These are phyloP conservation scores for Petrosia ficiformis DNA, from an alignment of 37 sponge, comb jelly and placozoan species.

Conservation along the genomic window DNA sequence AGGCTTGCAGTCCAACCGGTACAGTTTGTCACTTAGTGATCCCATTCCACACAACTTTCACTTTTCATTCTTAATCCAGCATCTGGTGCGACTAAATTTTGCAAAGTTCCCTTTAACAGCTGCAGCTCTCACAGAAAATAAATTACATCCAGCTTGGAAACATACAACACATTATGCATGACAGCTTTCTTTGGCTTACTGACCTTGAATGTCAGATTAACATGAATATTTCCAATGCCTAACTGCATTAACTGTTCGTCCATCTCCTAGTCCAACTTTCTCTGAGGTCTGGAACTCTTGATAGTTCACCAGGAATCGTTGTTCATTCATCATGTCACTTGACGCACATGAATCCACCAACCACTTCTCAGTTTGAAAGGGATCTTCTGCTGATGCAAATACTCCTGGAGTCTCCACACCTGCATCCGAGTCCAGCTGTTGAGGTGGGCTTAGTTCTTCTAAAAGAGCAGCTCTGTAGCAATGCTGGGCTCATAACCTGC, in stretches of 20 bases:
- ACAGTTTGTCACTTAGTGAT: slow-evolving; percentile 23
- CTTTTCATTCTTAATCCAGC: slow-evolving; percentile 28
- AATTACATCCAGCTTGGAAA: slow-evolving; percentile 24
- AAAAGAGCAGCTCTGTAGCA: too few relatives aligned
- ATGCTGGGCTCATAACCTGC: too few relatives aligned
- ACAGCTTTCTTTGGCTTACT: slow-evolving; percentile 19
- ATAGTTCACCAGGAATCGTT: slow-evolving; percentile 23
- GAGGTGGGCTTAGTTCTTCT: too few relatives aligned
- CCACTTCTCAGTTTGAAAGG: slow-evolving; percentile 6
- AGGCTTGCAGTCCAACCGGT: slow-evolving; percentile 15
- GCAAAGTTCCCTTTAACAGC: slow-evolving; percentile 18
- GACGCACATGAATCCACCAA: slow-evolving; percentile 53
- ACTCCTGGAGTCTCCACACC: too few relatives aligned
- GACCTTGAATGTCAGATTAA: slow-evolving; percentile 36
- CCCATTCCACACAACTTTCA: slow-evolving; percentile 44
- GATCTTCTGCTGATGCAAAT: slow-evolving; percentile 22
- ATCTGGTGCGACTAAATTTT: slow-evolving; percentile 21
- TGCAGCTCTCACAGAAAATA: slow-evolving; percentile 40
- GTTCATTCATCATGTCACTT: slow-evolving; percentile 45
- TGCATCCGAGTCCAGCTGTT: too few relatives aligned
- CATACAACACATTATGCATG: slow-evolving; percentile 29
- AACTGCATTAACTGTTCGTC: slow-evolving; percentile 24
- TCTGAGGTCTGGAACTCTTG: slow-evolving; percentile 26
- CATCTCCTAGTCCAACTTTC: slow-evolving; percentile 38
- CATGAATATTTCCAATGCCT: slow-evolving; percentile 34